Base-by-base conservation (phyloP, 2,888 invertebrate genomes). In the Diaperis boleti region DNA sequence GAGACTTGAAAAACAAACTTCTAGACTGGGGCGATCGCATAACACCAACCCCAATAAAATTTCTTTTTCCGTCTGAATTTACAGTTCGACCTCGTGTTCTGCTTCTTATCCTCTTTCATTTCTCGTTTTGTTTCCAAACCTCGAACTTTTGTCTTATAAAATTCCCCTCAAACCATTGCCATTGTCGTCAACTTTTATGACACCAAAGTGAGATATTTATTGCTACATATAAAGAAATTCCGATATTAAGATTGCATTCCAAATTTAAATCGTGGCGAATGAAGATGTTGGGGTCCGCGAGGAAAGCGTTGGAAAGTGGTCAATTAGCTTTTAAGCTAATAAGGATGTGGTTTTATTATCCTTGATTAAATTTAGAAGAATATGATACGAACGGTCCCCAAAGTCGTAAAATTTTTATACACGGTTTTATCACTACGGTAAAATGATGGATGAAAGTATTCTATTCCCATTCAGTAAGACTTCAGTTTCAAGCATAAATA, bases 121-220 rank as follows among this genome's bases (percentile, higher is more conserved):
- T 69, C 69, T 70, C 73, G 69, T 70, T 71, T 72, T 72, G 71
- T 73, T 72, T 69, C 63, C 66, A 67, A 61, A 64, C 64, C 67
- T 64, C 68, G 68, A 68, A 70, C 69, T 72, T 73, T 67, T 68
- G 70, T 72, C 72, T 74, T 72, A 72, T 74, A 72, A 68, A 71
- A 73, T 65, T 67, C 68, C 67, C 67, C 67, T 66, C 69, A 64
- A 71, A 69, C 74, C 73, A 68, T 72, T 72, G 74, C 74, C 73
- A 68, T 72, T 72, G 74, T 74, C 75, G 74, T 75, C 75, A 74
- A 75, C 60, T 75, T 75, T 75, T 75, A 75, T 70, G 74, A 72
- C 71, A 71, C 72, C 69, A 69, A 71, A 74, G 73, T 74, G 73
- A 71, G 73, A 75, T 73, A 74, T 75, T 75, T 75, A 75, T 75